A percentile compares a stretch with the other conserved stretches of the same genome.
phyloP scores from a whole-genome alignment of 35 echinoderm and acorn worm species.

The Heliocidaris tuberculata region DNA sequence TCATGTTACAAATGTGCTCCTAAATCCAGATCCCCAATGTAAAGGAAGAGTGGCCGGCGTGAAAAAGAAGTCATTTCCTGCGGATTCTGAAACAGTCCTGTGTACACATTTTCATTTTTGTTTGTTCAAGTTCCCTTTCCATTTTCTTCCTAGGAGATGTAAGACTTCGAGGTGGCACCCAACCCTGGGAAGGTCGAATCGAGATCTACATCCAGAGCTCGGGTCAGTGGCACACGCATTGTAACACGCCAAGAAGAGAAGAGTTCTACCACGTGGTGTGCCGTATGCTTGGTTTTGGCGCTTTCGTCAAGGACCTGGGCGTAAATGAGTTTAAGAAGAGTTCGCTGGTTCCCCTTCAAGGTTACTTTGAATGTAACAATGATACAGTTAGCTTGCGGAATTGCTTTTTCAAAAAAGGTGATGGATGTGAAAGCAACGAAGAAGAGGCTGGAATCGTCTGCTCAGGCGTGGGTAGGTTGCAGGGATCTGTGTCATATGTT shows the following conservation, averaged over 20 bases:
- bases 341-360: not conserved
- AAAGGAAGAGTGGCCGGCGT: too few relatives aligned
- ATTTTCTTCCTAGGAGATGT: not conserved
- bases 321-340: not conserved
- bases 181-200: not conserved
- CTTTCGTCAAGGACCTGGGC: not conserved
- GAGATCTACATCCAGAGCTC: not conserved
- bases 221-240: not conserved
- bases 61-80: too few relatives aligned
- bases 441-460: not conserved
- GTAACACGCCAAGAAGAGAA: not conserved
- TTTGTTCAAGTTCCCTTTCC: not conserved
- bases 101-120: not conserved
- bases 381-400: not conserved
- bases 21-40: too few relatives aligned
- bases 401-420: conserved; percentile 1
- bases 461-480: not conserved
- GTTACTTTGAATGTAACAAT: not conserved
- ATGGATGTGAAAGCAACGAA: not conserved
- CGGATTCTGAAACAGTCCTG: too few relatives aligned
- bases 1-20: too few relatives aligned
- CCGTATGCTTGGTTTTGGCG: not conserved
- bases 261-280: conserved; percentile 19
- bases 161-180: not conserved
- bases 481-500: not conserved